Evolutionary conservation across 1,140 invertebrate species (phyloP), one percentile per base, ranked within the genome.

Genomic region (Diorhabda carinulata): DNA sequence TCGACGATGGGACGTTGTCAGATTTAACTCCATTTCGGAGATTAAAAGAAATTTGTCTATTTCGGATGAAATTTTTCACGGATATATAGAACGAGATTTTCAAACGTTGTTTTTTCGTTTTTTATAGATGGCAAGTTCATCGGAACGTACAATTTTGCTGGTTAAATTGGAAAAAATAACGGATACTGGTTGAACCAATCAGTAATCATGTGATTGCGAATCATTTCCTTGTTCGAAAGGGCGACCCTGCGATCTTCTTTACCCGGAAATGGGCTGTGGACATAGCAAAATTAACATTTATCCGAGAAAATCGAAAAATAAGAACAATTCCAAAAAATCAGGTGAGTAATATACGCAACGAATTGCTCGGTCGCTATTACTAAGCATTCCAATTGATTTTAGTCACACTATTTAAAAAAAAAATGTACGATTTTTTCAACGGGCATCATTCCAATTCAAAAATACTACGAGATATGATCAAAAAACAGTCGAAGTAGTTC

Each of bases 221-320:
- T 25, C 45, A 25, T 41, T 47, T 25, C 10, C 8, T 52, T 47
- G 41, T 52, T 52, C n/a, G 25, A 64, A 40, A 64, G 42, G 63
- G 47, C 63, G 25, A 56, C 63, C 10, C 41, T 41, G 40, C 8
- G 9, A 10, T 7, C 10, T 6, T 6, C 6, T 6, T 41, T 6
- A 9, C 3, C 41, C 10, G 57, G 64, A 67, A 61, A 87, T 86
- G 85, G 85, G 85, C 83, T 86, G 85, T 81, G 85, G 85, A 68
- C 85, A 86, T 74, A 87, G 85, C 78, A 85, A 85, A 68, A 86
- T 87, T 73, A 86, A 83, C 72, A 84, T 86, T 69, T 86, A 86
- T 77, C 82, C 83, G 5, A 85, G 84, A 71, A 86, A 85, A 66
- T 82, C 82, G 69, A 86, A 85, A 73, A 85, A 83, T 70, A 86